These are phyloP conservation scores for Napeogenes inachia DNA, from an alignment of 2,888 invertebrate species.

Conservation along the genomic window DNA sequence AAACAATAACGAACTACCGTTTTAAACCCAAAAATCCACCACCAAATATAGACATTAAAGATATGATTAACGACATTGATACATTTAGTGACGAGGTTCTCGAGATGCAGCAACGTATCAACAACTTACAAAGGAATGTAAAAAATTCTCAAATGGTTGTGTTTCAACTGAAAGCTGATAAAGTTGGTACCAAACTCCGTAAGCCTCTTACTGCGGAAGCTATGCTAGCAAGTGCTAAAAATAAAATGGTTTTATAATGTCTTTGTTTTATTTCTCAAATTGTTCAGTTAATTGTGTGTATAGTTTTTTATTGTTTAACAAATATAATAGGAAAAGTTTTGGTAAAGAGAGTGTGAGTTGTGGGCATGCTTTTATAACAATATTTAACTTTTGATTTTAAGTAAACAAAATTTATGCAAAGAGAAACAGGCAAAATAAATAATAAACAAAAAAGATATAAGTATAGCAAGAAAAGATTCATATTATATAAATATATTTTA, in stretches of 20 bases:
- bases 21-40: constrained; percentile 49
- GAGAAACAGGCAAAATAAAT: too few relatives aligned
- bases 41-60: constrained; percentile 38
- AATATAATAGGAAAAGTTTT: background rate
- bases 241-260: constrained; percentile 31
- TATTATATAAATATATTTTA: too few relatives aligned
- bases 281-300: too few relatives aligned
- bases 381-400: too few relatives aligned
- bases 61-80: constrained; percentile 46
- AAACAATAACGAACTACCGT: constrained; percentile 48
- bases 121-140: constrained; percentile 40
- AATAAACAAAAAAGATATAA: too few relatives aligned
- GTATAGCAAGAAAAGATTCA: too few relatives aligned
- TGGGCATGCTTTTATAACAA: too few relatives aligned
- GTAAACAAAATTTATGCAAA: too few relatives aligned
- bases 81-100: constrained; percentile 46
- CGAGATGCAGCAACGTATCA: constrained; percentile 42
- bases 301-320: background rate
- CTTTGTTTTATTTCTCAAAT: background rate
- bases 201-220: constrained; percentile 49
- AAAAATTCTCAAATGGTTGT: constrained; percentile 52
- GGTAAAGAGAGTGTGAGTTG: too few relatives aligned
- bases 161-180: constrained; percentile 50
- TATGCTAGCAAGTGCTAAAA: constrained; percentile 49
- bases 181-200: constrained; percentile 42